Evolutionary conservation across 2,113 vertebrate species (phyloP).

Genomic region (Plotosus lineatus): DNA sequence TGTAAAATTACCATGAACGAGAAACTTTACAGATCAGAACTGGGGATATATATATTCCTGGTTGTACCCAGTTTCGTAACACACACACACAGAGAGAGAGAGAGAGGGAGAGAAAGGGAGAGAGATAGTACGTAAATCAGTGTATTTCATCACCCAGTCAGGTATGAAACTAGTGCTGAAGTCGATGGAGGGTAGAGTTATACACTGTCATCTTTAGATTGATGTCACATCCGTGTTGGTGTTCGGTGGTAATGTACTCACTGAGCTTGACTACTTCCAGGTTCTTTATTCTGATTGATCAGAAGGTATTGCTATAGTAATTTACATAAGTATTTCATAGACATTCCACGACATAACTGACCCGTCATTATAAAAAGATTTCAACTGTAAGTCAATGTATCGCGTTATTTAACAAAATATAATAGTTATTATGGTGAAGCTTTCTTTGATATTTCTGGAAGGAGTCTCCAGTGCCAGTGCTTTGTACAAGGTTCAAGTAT

Average conservation of each 20-base stretch:
- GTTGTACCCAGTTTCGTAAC: too few relatives aligned
- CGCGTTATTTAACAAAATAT: neutral
- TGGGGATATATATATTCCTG: too few relatives aligned
- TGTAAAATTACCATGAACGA: too few relatives aligned
- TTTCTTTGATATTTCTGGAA: neutral
- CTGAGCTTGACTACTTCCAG: neutral
- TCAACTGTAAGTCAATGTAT: neutral
- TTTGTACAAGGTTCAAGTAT: neutral
- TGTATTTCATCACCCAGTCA: neutral
- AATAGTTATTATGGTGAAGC: neutral
- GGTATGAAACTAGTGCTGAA: neutral
- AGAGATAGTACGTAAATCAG: neutral
- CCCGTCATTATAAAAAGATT: neutral
- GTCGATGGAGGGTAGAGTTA: neutral
- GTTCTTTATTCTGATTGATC: neutral
- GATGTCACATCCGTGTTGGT: neutral
- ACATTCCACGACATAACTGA: neutral
- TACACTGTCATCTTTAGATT: neutral
- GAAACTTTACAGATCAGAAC: too few relatives aligned
- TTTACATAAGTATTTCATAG: neutral
- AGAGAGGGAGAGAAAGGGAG: too few relatives aligned
- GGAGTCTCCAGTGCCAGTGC: neutral
- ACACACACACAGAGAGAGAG: slow-evolving; percentile 10
- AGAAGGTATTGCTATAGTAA: neutral
- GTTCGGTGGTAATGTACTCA: neutral